Base-by-base conservation (phyloP, 2,113 vertebrate species). In the Pelecanus crispus region DNA sequence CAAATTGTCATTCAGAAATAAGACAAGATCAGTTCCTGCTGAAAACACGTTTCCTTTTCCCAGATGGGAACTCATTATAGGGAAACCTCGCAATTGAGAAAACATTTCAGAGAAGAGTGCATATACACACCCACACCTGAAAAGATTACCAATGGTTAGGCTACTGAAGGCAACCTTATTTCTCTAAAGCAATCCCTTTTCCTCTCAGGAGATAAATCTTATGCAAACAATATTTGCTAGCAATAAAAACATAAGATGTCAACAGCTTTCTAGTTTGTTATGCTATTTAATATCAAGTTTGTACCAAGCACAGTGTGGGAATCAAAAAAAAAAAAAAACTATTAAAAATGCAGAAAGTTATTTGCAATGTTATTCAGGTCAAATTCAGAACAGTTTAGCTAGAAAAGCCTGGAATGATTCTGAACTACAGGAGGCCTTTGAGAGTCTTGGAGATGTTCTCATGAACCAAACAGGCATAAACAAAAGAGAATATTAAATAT, bases 1-100 rank as follows among this genome's bases (percentile, higher is more conserved):
- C 79, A 88, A 95, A 65, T 49, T 94, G 84, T 84, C 89, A 90
- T 92, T 94, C 94, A 91, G 84, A 77, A 92, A 88, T 90, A 96
- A 86, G 58, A 74, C 67, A 87, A 96, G 83, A 62, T 88, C 66
- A 70, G 74, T 52, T 80, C 44, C 58, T 82, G 74, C 17, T 70
- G 56, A 86, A 82, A 77, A 18, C 81, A 85, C 26, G 45, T 88
- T 88, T 70, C 59, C 91, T 93, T 92, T 86, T 91, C 90, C 63
- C 67, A 45, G 55, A 38, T 75, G 44, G 55, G 55, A 15, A 66
- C 50, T 63, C 63, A 55, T 71, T 71, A 71, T 32, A 65, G 78
- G 52, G n/a, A 87, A 91, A 77, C 50, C 74, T 85, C 66, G 88
- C 29, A 63, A 66, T 0, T 79, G 73, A 94, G 83, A 92, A 93